Evolutionary conservation across 2,888 invertebrate genomes (phyloP).

Genomic region (Macrophya alboannulata): DNA sequence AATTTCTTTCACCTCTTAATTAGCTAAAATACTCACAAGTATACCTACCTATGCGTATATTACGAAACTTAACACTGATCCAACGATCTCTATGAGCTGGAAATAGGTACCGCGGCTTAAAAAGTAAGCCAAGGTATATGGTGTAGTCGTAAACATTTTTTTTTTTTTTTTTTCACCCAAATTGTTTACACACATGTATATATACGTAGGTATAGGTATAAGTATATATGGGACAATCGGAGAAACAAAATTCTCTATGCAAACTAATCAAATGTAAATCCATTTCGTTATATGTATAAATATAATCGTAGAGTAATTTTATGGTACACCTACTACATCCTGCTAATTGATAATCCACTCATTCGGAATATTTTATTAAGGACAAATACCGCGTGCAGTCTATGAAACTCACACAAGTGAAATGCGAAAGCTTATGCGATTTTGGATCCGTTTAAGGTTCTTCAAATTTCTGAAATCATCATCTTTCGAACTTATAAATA

Average conservation of each 20-base stretch:
- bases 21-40: slow-evolving; percentile 40
- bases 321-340: not conserved
- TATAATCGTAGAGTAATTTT: not conserved
- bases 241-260: not conserved
- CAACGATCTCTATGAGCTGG: not conserved
- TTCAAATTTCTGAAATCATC: too few species aligned
- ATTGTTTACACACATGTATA: not conserved
- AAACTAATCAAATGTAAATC: not conserved
- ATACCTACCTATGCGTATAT: not conserved
- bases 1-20: slow-evolving; percentile 50
- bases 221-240: not conserved
- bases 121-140: slow-evolving; percentile 22
- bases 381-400: not conserved
- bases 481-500: too few species aligned
- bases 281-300: not conserved
- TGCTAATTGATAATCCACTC: not conserved
- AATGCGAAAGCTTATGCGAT: not conserved
- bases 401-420: not conserved
- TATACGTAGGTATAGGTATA: not conserved
- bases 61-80: slow-evolving; percentile 32
- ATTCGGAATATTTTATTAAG: not conserved
- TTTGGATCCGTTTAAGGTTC: not conserved
- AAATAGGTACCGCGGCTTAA: not conserved
- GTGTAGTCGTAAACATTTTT: not conserved
- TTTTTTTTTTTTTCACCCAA: not conserved